These are phyloP conservation scores for Octonoba sinensis DNA, from an alignment of 2,888 invertebrate species.

Conservation along the genomic window DNA sequence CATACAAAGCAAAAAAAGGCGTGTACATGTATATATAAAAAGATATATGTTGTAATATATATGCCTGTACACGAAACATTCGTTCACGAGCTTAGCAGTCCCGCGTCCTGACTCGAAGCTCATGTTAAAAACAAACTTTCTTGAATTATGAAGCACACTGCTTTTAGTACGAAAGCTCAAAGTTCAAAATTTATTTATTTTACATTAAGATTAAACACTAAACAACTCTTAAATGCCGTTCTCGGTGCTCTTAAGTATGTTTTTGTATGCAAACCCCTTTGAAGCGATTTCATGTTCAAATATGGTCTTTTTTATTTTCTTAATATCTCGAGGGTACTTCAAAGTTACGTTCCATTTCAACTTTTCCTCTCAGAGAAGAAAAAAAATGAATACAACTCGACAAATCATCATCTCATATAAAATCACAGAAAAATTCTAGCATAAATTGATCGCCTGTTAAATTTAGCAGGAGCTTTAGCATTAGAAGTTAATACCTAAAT, in stretches of 20 bases:
- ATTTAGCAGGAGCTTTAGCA: slow-evolving; percentile 63
- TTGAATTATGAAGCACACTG: slow-evolving; percentile 37
- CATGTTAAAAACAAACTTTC: slow-evolving; percentile 48
- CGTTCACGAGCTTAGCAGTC: slow-evolving; percentile 58
- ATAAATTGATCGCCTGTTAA: slow-evolving; percentile 64
- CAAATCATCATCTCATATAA: slow-evolving; percentile 59
- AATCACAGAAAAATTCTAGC: slow-evolving; percentile 60
- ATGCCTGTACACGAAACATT: slow-evolving; percentile 56
- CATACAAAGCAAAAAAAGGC: slow-evolving; percentile 35
- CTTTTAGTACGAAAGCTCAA: slow-evolving; percentile 60
- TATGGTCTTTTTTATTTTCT: neutral
- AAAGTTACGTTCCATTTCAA: slow-evolving; percentile 12
- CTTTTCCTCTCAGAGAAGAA: slow-evolving; percentile 26
- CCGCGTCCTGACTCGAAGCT: slow-evolving; percentile 55
- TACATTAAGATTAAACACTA: neutral
- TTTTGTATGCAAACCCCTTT: slow-evolving; percentile 36
- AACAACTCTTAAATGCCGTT: neutral
- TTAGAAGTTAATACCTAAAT: slow-evolving; percentile 60
- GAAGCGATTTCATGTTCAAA: slow-evolving; percentile 21
- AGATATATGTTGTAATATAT: slow-evolving; percentile 43
- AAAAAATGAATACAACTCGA: slow-evolving; percentile 32
- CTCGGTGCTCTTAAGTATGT: slow-evolving; percentile 31
- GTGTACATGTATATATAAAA: slow-evolving; percentile 60
- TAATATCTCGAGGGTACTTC: slow-evolving; percentile 1
- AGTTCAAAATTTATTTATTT: slow-evolving; percentile 33